Base-by-base conservation (phyloP, 2,113 vertebrate genomes). In the Drymodes brunneopygia region DNA sequence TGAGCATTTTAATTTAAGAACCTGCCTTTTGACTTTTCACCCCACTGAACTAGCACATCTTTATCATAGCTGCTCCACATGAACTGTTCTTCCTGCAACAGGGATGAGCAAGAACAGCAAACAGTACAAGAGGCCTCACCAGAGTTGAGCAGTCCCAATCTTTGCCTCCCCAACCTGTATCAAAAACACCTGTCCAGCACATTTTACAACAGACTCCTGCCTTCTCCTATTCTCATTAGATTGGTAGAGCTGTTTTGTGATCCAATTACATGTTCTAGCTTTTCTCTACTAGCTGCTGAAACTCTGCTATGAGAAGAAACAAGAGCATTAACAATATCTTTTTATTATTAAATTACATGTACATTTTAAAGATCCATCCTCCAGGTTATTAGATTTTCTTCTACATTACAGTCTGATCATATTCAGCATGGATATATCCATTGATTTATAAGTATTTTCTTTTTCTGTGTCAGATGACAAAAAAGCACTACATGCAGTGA, bases 201-300 rank as follows among this genome's bases (percentile, higher is more conserved):
- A 0, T 71, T 86, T 69, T 57, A 70, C 15, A 58, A n/a, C 5
- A 10, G 40, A 54, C 12, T 81, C 11, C 11, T 78, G 45, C 45
- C 17, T 65, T 78, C 72, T 60, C 75, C 65, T 80, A 5, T 10
- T 65, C 58, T 51, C 36, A 53, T 51, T 24, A 74, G 28, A 23
- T 12, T 53, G 17, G 36, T 16, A 74, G 45, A 81, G 51, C 28
- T 70, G 28, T 24, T 81, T 44, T 14, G 1, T 21, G 18, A 85
- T n/a, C 36, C 47, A 23, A 0, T 28, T 53, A 33, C 14, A 31
- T 0, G 0, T 48, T 47, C 31, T 36, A 84, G n/a, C 13, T 78
- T 87, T 84, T 65, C 56, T 84, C 50, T 64, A 77, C 28, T 36
- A 57, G 54, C 12, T 42, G 18, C 74, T 88, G 50, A 67, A 86